Evolutionary conservation across 1,140 invertebrate species (phyloP).

Genomic region (Carcinoscorpius rotundicauda): DNA sequence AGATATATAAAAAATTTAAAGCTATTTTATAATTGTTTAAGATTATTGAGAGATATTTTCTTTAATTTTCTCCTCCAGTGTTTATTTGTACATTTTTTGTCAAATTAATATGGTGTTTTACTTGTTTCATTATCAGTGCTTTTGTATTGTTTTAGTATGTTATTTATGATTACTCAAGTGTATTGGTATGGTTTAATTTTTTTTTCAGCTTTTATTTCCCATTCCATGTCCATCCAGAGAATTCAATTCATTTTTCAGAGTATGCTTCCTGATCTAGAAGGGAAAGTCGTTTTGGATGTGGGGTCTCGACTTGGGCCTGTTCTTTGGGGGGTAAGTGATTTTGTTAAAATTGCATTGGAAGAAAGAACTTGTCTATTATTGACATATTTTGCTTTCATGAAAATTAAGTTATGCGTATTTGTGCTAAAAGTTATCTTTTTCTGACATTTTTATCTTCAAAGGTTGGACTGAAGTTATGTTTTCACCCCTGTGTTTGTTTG

Average conservation of each 20-base stretch:
- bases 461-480: no score
- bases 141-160: no score
- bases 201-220: slow-evolving; percentile 47
- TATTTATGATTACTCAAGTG: not conserved
- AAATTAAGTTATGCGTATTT: slow-evolving; percentile 8
- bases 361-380: slow-evolving; percentile 8
- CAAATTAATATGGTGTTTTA: no score
- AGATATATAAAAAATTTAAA: no score
- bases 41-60: no score
- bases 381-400: slow-evolving; percentile 9
- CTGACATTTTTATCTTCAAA: no score
- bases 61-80: no score
- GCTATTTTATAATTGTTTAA: no score
- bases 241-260: slow-evolving; percentile 49
- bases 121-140: no score
- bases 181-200: not conserved
- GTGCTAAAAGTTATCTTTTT: no score
- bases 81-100: no score
- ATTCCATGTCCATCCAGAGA: slow-evolving; percentile 48
- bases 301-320: slow-evolving; percentile 56
- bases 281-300: slow-evolving; percentile 50
- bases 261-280: slow-evolving; percentile 44
- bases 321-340: slow-evolving; percentile 47
- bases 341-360: slow-evolving; percentile 17
- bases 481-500: no score